These are phyloP conservation scores for Lomographa bimaculata DNA, from an alignment of 2,888 invertebrate genomes.

Conservation along the genomic window DNA sequence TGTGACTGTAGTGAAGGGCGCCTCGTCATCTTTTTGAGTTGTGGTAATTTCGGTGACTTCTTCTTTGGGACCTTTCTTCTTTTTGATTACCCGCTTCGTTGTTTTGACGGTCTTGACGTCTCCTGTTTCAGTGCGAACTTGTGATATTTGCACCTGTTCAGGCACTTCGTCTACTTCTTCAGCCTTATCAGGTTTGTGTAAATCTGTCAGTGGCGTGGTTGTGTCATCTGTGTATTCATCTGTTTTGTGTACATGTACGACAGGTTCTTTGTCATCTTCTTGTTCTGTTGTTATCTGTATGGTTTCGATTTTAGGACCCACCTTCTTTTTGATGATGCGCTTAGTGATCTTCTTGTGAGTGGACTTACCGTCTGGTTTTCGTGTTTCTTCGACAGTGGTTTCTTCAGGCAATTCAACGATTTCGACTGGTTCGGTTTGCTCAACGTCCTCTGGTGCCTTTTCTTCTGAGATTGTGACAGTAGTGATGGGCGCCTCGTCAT, in stretches of 20 bases:
- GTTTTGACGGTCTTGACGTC: slow-evolving; percentile 41
- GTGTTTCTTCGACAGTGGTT: background rate
- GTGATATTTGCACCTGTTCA: slow-evolving; percentile 51
- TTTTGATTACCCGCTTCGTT: slow-evolving; percentile 69
- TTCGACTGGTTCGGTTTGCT: background rate
- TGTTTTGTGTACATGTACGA: slow-evolving; percentile 58
- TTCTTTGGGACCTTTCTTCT: slow-evolving; percentile 61
- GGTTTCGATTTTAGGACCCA: slow-evolving; percentile 47
- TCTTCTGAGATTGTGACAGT: too few species aligned
- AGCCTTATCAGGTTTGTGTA: slow-evolving; percentile 32
- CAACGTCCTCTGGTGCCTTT: too few species aligned
- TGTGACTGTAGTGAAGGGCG: slow-evolving; percentile 43
- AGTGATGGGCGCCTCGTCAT: background rate
- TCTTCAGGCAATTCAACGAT: background rate
- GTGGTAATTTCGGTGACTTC: slow-evolving; percentile 44
- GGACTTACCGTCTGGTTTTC: background rate
- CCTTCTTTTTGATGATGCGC: slow-evolving; percentile 50
- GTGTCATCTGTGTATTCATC: slow-evolving; percentile 41
- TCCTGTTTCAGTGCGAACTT: slow-evolving; percentile 56
- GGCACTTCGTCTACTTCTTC: slow-evolving; percentile 47
- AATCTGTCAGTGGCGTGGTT: slow-evolving; percentile 23
- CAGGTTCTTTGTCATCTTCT: slow-evolving; percentile 43
- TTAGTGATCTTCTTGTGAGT: slow-evolving; percentile 32
- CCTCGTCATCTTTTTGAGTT: slow-evolving; percentile 49
- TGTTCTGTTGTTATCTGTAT: slow-evolving; percentile 38